These are phyloP conservation scores for Sebastes wilsoni DNA, from an alignment of 2,797 vertebrate genomes.

Conservation along the genomic window DNA sequence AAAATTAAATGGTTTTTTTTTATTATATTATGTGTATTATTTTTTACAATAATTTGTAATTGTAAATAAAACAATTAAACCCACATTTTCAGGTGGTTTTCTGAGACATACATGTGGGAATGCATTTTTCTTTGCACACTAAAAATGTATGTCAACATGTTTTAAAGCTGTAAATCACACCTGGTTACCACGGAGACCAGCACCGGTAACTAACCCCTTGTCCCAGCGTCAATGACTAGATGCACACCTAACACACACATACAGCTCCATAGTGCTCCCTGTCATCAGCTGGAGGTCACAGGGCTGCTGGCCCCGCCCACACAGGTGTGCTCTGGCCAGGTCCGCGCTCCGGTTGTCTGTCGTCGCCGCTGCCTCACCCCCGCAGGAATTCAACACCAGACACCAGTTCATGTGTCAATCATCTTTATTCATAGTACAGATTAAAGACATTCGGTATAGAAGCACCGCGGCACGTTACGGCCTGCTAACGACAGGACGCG, in stretches of 20 bases:
- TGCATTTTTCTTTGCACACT: background rate
- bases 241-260: background rate
- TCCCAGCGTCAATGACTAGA: constrained; percentile 32
- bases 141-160: constrained; percentile 5
- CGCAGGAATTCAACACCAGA: constrained; percentile 59
- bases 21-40: constrained; percentile 32
- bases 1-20: constrained; percentile 41
- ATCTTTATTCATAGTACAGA: constrained; percentile 68
- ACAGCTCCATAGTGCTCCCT: constrained; percentile 27
- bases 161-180: constrained; percentile 43
- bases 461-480: constrained; percentile 19
- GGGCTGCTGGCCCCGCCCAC: constrained; percentile 64
- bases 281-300: constrained; percentile 77
- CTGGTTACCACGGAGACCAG: constrained; percentile 50
- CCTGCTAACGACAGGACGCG: background rate
- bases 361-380: constrained; percentile 22
- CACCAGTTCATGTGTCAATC: constrained; percentile 46
- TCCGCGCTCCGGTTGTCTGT: constrained; percentile 43
- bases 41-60: constrained; percentile 41
- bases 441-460: constrained; percentile 53
- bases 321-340: constrained; percentile 71
- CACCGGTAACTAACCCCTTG: constrained; percentile 32
- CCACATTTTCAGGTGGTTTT: background rate
- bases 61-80: constrained; percentile 69
- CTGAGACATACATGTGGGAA: background rate